These are phyloP conservation scores for Bombus picipes DNA, from an alignment of 1,140 invertebrate genomes.

Conservation along the genomic window DNA sequence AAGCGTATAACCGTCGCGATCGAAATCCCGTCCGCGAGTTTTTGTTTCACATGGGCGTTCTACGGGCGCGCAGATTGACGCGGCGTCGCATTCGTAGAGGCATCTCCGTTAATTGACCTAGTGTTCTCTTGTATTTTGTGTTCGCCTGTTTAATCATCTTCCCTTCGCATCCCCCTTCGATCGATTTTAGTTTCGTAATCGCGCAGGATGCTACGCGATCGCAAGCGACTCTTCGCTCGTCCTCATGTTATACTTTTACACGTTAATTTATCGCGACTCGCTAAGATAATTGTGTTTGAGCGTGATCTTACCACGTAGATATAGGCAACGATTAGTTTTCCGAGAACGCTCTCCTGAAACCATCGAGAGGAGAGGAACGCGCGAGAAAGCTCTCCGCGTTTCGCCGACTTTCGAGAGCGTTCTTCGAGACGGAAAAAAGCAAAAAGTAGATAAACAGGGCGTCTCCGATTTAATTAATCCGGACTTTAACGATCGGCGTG, in stretches of 20 bases:
- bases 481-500: slow-evolving; percentile 63
- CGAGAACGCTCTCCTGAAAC: slow-evolving; percentile 42
- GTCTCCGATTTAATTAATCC: slow-evolving; percentile 32
- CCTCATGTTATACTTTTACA: background rate
- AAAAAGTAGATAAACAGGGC: slow-evolving; percentile 10
- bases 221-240: slow-evolving; percentile 31
- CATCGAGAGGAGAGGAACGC: background rate
- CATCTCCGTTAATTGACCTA: slow-evolving; percentile 80
- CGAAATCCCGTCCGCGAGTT: slow-evolving; percentile 52
- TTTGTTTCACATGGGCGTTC: slow-evolving; percentile 55
- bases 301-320: slow-evolving; percentile 79
- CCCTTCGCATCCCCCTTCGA: background rate
- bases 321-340: slow-evolving; percentile 75
- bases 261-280: slow-evolving; percentile 56
- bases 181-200: background rate
- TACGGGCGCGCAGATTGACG: slow-evolving; percentile 68
- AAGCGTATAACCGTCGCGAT: slow-evolving; percentile 66
- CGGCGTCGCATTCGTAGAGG: slow-evolving; percentile 76
- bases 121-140: slow-evolving; percentile 50
- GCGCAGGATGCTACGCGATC: background rate
- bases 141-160: background rate
- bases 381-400: slow-evolving; percentile 28
- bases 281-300: slow-evolving; percentile 79
- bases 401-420: background rate
- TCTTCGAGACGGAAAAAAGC: background rate